phyloP scores from a whole-genome alignment of 2,113 vertebrate species.

The Eulemur macaco region DNA sequence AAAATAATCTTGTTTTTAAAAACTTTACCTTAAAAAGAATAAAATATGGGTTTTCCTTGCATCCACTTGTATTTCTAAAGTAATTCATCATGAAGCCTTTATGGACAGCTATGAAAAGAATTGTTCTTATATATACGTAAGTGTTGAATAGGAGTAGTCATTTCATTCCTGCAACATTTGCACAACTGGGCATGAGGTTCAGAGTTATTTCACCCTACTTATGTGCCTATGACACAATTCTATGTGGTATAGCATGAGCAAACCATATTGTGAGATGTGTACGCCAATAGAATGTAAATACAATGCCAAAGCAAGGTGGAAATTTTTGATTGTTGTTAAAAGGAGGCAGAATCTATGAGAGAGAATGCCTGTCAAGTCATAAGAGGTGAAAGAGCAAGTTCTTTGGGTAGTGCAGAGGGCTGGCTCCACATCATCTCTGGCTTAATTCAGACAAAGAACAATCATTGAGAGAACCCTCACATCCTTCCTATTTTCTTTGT shows the following conservation, averaged over 20 bases:
- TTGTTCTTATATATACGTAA: not conserved
- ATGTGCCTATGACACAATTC: not conserved
- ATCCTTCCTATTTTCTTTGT: not conserved
- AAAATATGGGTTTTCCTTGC: constrained; percentile 64
- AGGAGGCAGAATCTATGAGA: not conserved
- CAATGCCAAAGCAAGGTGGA: not conserved
- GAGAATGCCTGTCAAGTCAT: not conserved
- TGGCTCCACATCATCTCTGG: not conserved
- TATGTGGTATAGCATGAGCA: not conserved
- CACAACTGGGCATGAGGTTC: not conserved
- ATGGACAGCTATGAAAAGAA: not conserved
- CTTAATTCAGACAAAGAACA: not conserved
- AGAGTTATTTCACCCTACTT: not conserved
- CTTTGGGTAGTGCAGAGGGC: not conserved
- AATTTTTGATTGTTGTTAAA: not conserved
- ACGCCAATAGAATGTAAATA: not conserved
- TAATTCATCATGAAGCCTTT: constrained; percentile 31
- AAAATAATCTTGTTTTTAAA: constrained; percentile 79
- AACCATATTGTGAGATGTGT: not conserved
- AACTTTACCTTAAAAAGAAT: constrained; percentile 67
- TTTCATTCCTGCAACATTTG: not conserved
- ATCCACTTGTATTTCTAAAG: constrained; percentile 61
- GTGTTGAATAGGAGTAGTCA: not conserved
- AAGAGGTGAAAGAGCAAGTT: not conserved
- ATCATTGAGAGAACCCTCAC: not conserved